Evolutionary conservation across 2,888 invertebrate species (phyloP).

Genomic region (Eupithecia insigniata): DNA sequence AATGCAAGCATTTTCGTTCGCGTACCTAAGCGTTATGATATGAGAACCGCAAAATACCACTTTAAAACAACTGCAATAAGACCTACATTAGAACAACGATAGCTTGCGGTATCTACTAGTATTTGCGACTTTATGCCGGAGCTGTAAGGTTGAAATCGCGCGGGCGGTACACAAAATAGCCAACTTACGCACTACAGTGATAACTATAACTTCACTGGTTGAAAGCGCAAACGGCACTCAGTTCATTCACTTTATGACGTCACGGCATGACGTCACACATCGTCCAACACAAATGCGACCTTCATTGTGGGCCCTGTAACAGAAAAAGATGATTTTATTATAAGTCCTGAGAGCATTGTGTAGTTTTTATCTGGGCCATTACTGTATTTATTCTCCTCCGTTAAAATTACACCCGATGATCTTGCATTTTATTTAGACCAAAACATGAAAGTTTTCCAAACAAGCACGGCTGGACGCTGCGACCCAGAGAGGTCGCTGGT

Average conservation of each 20-base stretch:
- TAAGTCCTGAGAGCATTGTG: no score
- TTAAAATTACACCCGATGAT: no score
- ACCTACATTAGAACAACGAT: slow-evolving; percentile 65
- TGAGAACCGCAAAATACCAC: slow-evolving; percentile 21
- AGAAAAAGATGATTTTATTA: slow-evolving; percentile 10
- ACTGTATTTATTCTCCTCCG: no score
- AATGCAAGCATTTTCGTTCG: slow-evolving; percentile 60
- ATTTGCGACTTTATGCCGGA: slow-evolving; percentile 29
- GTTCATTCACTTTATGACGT: slow-evolving; percentile 49
- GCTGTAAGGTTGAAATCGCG: slow-evolving; percentile 35
- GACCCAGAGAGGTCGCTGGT: no score
- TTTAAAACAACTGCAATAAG: slow-evolving; percentile 37
- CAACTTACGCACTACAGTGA: slow-evolving; percentile 52
- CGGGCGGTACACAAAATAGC: slow-evolving; percentile 48
- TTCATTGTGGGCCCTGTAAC: slow-evolving; percentile 79
- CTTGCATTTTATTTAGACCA: no score
- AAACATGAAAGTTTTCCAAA: no score
- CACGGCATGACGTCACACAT: slow-evolving; percentile 72
- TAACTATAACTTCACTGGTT: slow-evolving; percentile 50
- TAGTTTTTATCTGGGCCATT: no score
- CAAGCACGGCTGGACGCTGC: no score
- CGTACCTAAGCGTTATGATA: slow-evolving; percentile 38
- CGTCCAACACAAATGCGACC: slow-evolving; percentile 82
- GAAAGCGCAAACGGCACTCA: slow-evolving; percentile 31
- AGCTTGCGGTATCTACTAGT: slow-evolving; percentile 50